Conservation (phyloP, 2,888 invertebrate genomes). For the Acrobasis consociella region DNA sequence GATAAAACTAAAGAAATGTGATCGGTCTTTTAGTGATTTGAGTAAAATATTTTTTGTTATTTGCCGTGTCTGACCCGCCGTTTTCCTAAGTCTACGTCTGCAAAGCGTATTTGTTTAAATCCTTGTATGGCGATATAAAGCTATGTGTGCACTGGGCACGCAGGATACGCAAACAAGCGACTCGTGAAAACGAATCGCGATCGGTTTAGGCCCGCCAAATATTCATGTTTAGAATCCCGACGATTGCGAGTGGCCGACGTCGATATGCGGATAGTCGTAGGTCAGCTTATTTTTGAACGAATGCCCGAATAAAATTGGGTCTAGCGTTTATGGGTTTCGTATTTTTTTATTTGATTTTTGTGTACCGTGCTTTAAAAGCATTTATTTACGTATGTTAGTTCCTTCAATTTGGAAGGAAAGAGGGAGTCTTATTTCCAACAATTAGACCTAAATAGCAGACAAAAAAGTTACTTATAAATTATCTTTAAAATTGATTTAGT, state of each 20-base stretch:
- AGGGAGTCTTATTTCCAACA: no score
- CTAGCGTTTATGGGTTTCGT: background rate
- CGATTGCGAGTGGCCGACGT: constrained; percentile 1
- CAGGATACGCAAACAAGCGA: background rate
- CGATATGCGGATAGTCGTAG: constrained; percentile 8
- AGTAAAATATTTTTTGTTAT: background rate
- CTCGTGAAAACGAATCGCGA: constrained; percentile 16
- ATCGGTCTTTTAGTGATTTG: no score
- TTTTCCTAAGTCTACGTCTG: background rate
- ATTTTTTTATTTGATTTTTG: no score
- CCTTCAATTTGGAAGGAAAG: no score
- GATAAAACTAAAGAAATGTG: no score
- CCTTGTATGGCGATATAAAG: background rate
- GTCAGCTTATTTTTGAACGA: constrained; percentile 1
- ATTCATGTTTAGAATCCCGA: constrained; percentile 4
- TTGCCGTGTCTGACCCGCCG: background rate
- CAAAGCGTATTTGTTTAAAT: constrained; percentile 2
- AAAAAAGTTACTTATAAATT: no score
- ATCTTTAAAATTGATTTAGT: no score
- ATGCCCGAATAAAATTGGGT: background rate
- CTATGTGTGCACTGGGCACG: constrained; percentile 2
- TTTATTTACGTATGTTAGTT: no score
- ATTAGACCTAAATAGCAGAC: no score
- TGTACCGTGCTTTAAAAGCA: no score
- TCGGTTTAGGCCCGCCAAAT: constrained; percentile 8